Conservation (phyloP, 2,888 invertebrate genomes). For the Drosophila meridiana region DNA sequence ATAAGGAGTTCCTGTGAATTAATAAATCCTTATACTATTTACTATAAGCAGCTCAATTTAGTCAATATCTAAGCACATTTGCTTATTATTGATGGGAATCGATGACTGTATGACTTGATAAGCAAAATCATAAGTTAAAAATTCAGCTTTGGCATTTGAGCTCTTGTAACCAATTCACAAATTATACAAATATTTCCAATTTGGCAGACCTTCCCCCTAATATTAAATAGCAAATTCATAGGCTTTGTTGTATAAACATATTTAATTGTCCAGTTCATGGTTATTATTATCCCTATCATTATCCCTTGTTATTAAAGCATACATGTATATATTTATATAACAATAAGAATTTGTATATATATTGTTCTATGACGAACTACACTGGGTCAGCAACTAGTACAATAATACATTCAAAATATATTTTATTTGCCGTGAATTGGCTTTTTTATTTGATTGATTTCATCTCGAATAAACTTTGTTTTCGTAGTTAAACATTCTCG, state of each 20-base stretch:
- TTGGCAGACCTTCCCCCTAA: no score
- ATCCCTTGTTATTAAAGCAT: not conserved
- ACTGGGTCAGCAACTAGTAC: not conserved
- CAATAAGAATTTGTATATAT: not conserved
- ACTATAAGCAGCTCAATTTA: not conserved
- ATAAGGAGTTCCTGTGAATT: no score
- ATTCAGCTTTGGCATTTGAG: no score
- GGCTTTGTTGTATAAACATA: no score
- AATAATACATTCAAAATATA: not conserved
- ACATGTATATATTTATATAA: not conserved
- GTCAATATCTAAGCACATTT: not conserved
- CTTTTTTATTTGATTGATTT: conserved; percentile 5
- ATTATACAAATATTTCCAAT: no score
- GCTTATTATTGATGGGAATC: not conserved
- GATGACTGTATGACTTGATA: no score
- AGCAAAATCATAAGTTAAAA: not conserved
- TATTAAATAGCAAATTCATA: no score
- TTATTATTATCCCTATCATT: not conserved
- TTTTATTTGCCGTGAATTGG: not conserved
- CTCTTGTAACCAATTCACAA: no score
- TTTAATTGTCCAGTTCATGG: no score
- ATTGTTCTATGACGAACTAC: not conserved
- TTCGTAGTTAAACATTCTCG: not conserved
- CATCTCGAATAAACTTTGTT: not conserved
- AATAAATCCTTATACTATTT: not conserved